Base-by-base conservation (phyloP, 2,888 invertebrate species). In the Tupiocoris notatus region DNA sequence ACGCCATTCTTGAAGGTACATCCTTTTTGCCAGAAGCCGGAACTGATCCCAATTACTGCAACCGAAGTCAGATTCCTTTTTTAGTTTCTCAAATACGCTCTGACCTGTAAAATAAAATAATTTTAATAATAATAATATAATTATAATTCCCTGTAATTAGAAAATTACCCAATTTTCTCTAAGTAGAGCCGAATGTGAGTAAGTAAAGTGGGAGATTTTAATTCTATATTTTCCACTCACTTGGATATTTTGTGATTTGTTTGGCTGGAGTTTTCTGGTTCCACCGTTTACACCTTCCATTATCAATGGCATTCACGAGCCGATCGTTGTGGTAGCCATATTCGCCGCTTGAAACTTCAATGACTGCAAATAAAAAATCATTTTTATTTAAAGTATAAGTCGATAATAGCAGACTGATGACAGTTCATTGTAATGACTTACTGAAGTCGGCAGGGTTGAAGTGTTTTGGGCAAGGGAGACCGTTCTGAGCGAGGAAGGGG, bases 381-480 rank as follows among this genome's bases (percentile, higher is more conserved):
- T n/a, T 2, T 59, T 17, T 59, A 18, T 54, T 54, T 9, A 54
- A 12, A 54, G 63, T 18, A 16, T 66, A 24, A 22, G 73, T 66
- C n/a, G n/a, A n/a, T n/a, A n/a, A n/a, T n/a, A n/a, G n/a, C n/a
- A n/a, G n/a, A n/a, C n/a, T n/a, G n/a, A n/a, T n/a, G n/a, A n/a
- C n/a, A n/a, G n/a, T n/a, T n/a, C n/a, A n/a, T n/a, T n/a, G n/a
- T n/a, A n/a, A n/a, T n/a, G n/a, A 86, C 90, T 89, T 85, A 96
- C 96, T 89, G 84, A 96, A 98, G 86, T 98, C 98, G 2, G 97
- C 96, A 0, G 98, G 98, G 84, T 97, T 98, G 83, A 96, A 96
- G 80, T 95, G 95, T 78, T 88, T 89, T 0, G 98, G 98, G 83
- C 98, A 98, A 24, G 91, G 88, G 56, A 96, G 85, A 57, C 91